A percentile compares a stretch with the other conserved stretches of the same genome.
Conservation (phyloP, 2,888 invertebrate species). For the Callosobruchus maculatus region DNA sequence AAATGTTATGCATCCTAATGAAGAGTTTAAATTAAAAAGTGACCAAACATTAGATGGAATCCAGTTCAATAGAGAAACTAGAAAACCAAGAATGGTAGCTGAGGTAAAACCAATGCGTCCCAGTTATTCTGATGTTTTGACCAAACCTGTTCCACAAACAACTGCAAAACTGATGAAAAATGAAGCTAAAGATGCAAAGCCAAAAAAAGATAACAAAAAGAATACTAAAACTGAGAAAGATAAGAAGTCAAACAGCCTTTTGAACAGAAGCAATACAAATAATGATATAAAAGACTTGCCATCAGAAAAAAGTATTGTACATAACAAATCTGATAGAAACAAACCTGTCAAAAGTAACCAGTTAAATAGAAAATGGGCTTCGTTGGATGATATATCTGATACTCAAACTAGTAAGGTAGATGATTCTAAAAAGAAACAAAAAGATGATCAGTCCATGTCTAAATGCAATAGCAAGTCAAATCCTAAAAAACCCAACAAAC, state of each 20-base stretch:
- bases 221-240: slow-evolving; percentile 47
- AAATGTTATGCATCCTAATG: slow-evolving; percentile 29
- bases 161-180: slow-evolving; percentile 38
- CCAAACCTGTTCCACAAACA: slow-evolving; percentile 57
- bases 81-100: slow-evolving; percentile 71
- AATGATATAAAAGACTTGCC: slow-evolving; percentile 50
- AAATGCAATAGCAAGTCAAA: slow-evolving; percentile 51
- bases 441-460: slow-evolving; percentile 28
- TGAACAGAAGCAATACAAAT: slow-evolving; percentile 55
- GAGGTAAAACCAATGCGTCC: slow-evolving; percentile 86
- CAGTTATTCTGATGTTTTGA: slow-evolving; percentile 78
- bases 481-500: slow-evolving; percentile 51
- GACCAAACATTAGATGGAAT: slow-evolving; percentile 32
- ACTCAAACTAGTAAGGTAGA: slow-evolving; percentile 48
- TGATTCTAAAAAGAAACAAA: slow-evolving; percentile 41
- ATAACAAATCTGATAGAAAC: slow-evolving; percentile 42
- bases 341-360: slow-evolving; percentile 48
- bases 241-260: slow-evolving; percentile 35
- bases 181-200: slow-evolving; percentile 42
- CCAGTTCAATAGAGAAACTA: slow-evolving; percentile 50
- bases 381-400: slow-evolving; percentile 55
- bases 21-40: slow-evolving; percentile 40
- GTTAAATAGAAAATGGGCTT: slow-evolving; percentile 58
- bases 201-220: slow-evolving; percentile 45
- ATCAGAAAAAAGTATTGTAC: slow-evolving; percentile 35